These are phyloP conservation scores for Drosophila prolongata DNA, from an alignment of 2,888 invertebrate genomes.

Conservation along the genomic window DNA sequence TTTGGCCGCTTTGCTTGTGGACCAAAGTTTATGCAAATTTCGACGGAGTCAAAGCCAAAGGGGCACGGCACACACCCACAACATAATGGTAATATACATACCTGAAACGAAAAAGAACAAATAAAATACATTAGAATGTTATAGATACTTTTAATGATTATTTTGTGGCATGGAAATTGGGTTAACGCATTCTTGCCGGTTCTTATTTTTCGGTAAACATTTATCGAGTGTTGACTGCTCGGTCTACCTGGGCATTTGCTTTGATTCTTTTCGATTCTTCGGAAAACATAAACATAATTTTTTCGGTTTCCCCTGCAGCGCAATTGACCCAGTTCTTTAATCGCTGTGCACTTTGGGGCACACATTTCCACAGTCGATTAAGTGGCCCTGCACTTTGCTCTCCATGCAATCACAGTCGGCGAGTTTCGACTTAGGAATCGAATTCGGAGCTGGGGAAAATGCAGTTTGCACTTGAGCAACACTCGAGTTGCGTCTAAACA, in stretches of 20 bases:
- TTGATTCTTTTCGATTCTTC: constrained; percentile 54
- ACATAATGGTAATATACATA: constrained; percentile 53
- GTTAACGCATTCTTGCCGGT: constrained; percentile 55
- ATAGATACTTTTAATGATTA: constrained; percentile 13
- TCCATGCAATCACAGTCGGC: constrained; percentile 18
- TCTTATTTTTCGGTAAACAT: constrained; percentile 37
- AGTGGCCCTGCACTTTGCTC: constrained; percentile 64
- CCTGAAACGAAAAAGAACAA: constrained; percentile 56
- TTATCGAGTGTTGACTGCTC: constrained; percentile 25
- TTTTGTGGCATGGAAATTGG: constrained; percentile 51
- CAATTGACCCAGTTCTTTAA: constrained; percentile 65
- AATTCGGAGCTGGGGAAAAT: constrained; percentile 8
- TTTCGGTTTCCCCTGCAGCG: constrained; percentile 32
- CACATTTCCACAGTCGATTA: constrained; percentile 66
- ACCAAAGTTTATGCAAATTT: constrained; percentile 67
- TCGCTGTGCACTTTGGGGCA: constrained; percentile 34
- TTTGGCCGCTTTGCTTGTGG: constrained; percentile 47
- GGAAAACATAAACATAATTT: constrained; percentile 60
- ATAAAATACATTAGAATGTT: constrained; percentile 59
- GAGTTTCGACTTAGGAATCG: constrained; percentile 14
- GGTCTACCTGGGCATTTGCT: constrained; percentile 52
- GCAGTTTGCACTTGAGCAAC: constrained; percentile 41
- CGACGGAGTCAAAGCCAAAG: constrained; percentile 38
- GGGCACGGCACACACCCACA: constrained; percentile 52
- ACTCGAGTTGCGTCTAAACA: constrained; percentile 44